Evolutionary conservation across 2,888 invertebrate species (phyloP), one percentile per base, ranked within the genome.

Genomic region (Argyresthia goedartella): DNA sequence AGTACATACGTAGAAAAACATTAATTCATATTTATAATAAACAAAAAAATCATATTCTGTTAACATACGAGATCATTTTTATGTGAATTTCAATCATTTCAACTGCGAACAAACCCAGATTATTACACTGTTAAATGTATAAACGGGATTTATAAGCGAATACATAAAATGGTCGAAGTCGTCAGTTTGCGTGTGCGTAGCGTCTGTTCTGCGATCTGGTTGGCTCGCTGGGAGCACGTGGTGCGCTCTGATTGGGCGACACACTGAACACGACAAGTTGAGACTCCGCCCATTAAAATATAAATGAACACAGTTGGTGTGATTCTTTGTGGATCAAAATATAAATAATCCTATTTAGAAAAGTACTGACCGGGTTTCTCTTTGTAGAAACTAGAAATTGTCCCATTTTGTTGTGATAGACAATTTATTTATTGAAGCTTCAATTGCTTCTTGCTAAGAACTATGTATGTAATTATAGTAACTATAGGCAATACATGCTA

Each of bases 21-120:
- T 44, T 45, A n/a, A 48, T n/a, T 33, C 10, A 33, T 46, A n/a
- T 33, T 14, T 58, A 61, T 55, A 57, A 56, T 57, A 56, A 58
- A 55, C 57, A 59, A 56, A 59, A n/a, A 59, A 60, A 59, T 59
- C 59, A 61, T 59, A 41, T 41, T 49, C 49, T 49, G 49, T 49
- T 49, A 56, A 71, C 74, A 74, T 74, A 81, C 80, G 81, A 85
- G 84, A 85, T 85, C 84, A 85, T 81, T 76, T 71, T 70, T 72
- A 67, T 66, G 71, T 74, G 68, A 69, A 68, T 64, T 67, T 54
- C 56, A 49, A 59, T 60, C 58, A 55, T 59, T 59, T 55, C 14
- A 34, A n/a, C 25, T 36, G 39, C 48, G 9, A 13, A 36, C 14
- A 36, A 35, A 48, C 15, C 9, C 35, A 1, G 36, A n/a, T 25